Percentiles rank a stretch among this genome's conserved stretches.
These are phyloP conservation scores for Amazona vittata DNA, from an alignment of 2,113 vertebrate genomes.

Conservation along the genomic window DNA sequence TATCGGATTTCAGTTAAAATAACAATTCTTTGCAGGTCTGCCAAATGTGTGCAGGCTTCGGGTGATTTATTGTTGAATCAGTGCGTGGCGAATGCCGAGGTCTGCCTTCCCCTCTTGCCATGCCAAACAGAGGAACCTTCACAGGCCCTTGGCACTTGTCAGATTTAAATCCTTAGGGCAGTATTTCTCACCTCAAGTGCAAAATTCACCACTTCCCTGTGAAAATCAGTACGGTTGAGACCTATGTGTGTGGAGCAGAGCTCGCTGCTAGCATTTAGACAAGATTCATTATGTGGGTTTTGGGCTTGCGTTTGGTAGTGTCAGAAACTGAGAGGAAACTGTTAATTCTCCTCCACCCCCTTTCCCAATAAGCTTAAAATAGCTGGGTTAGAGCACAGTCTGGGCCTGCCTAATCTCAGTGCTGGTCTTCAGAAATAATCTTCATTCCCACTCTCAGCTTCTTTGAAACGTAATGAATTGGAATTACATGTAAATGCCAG, in stretches of 20 bases:
- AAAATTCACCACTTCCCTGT: conserved; percentile 74
- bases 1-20: conserved; percentile 65
- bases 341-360: background rate
- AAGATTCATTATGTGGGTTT: conserved; percentile 42
- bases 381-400: background rate
- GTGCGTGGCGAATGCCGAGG: background rate
- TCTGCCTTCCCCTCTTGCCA: conserved; percentile 37
- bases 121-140: conserved; percentile 54
- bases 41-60: conserved; percentile 51
- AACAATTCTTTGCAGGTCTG: conserved; percentile 55
- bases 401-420: background rate
- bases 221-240: conserved; percentile 24
- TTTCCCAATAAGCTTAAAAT: background rate
- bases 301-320: background rate
- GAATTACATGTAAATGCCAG: conserved; percentile 27
- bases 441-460: background rate
- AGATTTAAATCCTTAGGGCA: conserved; percentile 67
- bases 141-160: conserved; percentile 65
- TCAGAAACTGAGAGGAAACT: background rate
- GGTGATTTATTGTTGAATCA: conserved; percentile 55
- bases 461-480: conserved; percentile 55
- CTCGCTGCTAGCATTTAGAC: background rate
- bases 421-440: conserved; percentile 13
- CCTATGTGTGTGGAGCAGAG: background rate
- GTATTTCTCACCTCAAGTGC: conserved; percentile 68